phyloP scores from a whole-genome alignment of 2,113 vertebrate genomes.

The Hyla sarda region DNA sequence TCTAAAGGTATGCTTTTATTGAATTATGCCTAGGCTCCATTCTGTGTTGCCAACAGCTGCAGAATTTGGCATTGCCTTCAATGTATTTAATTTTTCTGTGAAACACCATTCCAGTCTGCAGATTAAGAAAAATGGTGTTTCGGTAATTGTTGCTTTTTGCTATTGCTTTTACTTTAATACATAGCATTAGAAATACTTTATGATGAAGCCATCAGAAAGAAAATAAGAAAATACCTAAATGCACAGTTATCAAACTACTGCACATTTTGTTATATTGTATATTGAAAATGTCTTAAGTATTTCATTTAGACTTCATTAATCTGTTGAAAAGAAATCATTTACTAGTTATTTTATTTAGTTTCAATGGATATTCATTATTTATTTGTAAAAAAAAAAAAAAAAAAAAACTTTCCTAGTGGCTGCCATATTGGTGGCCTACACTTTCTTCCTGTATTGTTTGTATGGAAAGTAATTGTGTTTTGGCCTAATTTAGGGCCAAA shows the following conservation, averaged over 20 bases:
- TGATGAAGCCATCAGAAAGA: neutral
- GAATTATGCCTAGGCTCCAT: conserved; percentile 20
- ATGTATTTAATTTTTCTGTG: conserved; percentile 42
- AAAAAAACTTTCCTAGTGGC: too few relatives aligned
- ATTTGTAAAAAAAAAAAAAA: too few relatives aligned
- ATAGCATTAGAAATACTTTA: neutral
- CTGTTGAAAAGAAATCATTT: neutral
- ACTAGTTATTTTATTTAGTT: neutral
- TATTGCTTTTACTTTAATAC: conserved; percentile 34
- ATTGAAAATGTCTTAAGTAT: neutral
- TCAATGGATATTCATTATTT: too few relatives aligned
- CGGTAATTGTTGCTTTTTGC: conserved; percentile 34
- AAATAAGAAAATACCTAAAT: neutral
- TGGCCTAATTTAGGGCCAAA: too few relatives aligned
- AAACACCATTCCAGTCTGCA: conserved; percentile 38
- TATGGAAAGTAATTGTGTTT: too few relatives aligned
- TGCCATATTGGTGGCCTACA: too few relatives aligned
- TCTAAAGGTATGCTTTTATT: conserved; percentile 43
- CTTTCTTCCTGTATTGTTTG: too few relatives aligned
- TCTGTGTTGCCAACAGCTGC: conserved; percentile 46
- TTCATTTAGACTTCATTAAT: neutral
- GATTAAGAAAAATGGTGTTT: conserved; percentile 45
- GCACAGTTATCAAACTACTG: neutral
- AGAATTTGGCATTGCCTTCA: conserved; percentile 41
- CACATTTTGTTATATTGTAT: neutral